Evolutionary conservation across 2,113 vertebrate species (phyloP).

Genomic region (Erythrocercus mccallii): DNA sequence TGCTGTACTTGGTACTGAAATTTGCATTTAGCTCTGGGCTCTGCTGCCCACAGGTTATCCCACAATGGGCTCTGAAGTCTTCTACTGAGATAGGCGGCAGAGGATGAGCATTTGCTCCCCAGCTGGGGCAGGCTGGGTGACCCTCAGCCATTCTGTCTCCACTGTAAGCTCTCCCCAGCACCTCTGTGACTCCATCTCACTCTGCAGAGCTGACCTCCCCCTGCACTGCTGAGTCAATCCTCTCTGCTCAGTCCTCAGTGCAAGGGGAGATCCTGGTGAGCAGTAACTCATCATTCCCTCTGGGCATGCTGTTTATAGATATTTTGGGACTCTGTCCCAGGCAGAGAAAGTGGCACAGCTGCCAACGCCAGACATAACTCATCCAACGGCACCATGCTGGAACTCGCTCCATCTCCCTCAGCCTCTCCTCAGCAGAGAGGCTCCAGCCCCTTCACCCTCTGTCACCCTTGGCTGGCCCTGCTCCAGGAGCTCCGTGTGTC

Average conservation of each 20-base stretch:
- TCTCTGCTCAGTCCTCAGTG: neutral
- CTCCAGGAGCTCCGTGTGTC: neutral
- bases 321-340: neutral
- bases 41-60: neutral
- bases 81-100: neutral
- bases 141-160: neutral
- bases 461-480: accelerated
- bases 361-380: neutral
- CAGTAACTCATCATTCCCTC: neutral
- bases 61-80: neutral
- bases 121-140: neutral
- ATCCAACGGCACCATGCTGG: neutral
- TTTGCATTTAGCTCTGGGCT: neutral
- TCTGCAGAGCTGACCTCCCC: neutral
- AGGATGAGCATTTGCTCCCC: neutral
- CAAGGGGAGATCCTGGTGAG: neutral
- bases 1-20: neutral
- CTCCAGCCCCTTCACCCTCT: too few species aligned
- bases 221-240: neutral
- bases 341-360: neutral
- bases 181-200: neutral
- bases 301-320: neutral
- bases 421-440: neutral
- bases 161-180: neutral
- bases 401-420: neutral